Conservation (phyloP, 2,888 invertebrate species). For the Eilema sororculum region DNA sequence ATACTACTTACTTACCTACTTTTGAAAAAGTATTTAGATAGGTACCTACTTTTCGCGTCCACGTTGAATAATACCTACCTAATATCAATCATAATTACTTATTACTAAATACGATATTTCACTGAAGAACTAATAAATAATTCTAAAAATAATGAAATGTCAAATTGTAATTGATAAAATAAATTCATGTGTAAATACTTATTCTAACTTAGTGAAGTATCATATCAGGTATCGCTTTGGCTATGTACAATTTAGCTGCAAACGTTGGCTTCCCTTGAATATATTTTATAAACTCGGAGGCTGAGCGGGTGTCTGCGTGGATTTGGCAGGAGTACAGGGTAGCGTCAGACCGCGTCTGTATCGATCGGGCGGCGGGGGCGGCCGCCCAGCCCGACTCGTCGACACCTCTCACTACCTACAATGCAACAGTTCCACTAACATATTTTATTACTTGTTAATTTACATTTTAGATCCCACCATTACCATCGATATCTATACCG, state of each 20-base stretch:
- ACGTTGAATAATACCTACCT: no score
- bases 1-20: background rate
- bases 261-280: slow-evolving; percentile 1
- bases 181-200: background rate
- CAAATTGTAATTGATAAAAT: background rate
- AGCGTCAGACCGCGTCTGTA: slow-evolving; percentile 59
- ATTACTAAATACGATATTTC: background rate
- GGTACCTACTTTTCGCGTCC: no score
- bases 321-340: slow-evolving; percentile 66
- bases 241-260: background rate
- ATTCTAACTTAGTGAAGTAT: background rate
- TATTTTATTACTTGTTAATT: slow-evolving; percentile 27
- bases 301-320: slow-evolving; percentile 56
- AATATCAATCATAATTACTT: background rate
- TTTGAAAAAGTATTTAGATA: background rate
- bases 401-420: slow-evolving; percentile 64
- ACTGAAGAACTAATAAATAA: background rate
- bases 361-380: slow-evolving; percentile 59
- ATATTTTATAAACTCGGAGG: slow-evolving; percentile 38
- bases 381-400: slow-evolving; percentile 61
- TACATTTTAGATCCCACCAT: slow-evolving; percentile 11
- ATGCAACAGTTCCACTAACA: slow-evolving; percentile 50
- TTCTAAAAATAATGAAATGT: background rate
- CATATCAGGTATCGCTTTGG: background rate
- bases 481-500: slow-evolving; percentile 36